phyloP scores from a whole-genome alignment of 2,888 invertebrate genomes.

The Zelleria hepariella region DNA sequence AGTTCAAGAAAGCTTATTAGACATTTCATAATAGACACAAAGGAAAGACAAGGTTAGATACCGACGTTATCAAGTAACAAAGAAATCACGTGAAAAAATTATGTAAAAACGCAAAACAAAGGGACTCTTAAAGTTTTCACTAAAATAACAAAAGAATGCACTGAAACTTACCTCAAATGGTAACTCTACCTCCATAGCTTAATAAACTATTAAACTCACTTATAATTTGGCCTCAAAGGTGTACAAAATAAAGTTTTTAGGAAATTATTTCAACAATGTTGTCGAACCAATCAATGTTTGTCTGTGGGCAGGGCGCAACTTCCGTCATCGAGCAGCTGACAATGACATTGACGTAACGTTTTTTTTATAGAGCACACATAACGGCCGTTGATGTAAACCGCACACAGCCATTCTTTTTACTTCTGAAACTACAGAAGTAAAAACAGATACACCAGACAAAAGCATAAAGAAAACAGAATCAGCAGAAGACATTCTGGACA shows the following conservation, averaged over 20 bases:
- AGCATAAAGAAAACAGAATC: slow-evolving; percentile 25
- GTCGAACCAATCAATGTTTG: no score
- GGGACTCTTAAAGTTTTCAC: slow-evolving; percentile 13
- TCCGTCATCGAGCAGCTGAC: slow-evolving; percentile 8
- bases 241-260: no score
- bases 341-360: neutral
- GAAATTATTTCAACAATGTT: no score
- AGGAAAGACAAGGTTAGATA: neutral
- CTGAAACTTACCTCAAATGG: slow-evolving; percentile 45
- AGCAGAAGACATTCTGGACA: slow-evolving; percentile 39
- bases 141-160: neutral
- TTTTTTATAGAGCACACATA: neutral
- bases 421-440: no score
- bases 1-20: no score
- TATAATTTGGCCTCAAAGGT: no score
- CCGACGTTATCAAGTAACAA: neutral
- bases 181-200: slow-evolving; percentile 35
- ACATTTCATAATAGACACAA: no score
- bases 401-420: neutral
- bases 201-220: no score
- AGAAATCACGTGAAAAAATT: slow-evolving; percentile 52
- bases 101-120: slow-evolving; percentile 38
- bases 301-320: no score
- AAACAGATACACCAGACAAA: slow-evolving; percentile 13
- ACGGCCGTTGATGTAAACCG: neutral